Conservation (phyloP, 2,113 vertebrate species). For the Eurypyga helias region DNA sequence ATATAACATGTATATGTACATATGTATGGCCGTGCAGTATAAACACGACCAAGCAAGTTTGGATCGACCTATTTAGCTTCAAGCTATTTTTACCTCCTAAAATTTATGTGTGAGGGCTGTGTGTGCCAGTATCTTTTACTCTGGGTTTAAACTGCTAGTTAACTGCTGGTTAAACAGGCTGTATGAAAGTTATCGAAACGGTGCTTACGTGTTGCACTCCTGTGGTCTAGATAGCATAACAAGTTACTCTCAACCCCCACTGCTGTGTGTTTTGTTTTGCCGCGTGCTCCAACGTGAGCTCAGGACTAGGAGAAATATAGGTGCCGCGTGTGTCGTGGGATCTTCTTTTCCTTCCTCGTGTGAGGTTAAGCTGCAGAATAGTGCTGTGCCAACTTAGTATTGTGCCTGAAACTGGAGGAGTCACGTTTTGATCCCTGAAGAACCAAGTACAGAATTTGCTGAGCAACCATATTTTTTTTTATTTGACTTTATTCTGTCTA, state of each 20-base stretch:
- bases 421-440: neutral
- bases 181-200: neutral
- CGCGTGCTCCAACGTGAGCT: neutral
- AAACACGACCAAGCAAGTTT: neutral
- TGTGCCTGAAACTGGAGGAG: neutral
- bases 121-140: neutral
- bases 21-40: neutral
- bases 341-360: neutral
- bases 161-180: neutral
- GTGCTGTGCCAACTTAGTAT: neutral
- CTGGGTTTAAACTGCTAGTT: neutral
- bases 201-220: neutral
- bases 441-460: neutral
- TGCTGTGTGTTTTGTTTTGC: neutral
- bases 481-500: neutral
- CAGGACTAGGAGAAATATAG: neutral
- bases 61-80: neutral
- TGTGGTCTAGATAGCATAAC: neutral
- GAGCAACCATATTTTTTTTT: neutral
- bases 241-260: neutral
- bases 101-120: neutral
- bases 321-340: accelerated
- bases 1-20: neutral
- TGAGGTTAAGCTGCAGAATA: neutral
- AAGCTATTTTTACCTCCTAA: neutral